These are phyloP conservation scores for Thymelicus acteon DNA, from an alignment of 2,888 invertebrate species.

Conservation along the genomic window DNA sequence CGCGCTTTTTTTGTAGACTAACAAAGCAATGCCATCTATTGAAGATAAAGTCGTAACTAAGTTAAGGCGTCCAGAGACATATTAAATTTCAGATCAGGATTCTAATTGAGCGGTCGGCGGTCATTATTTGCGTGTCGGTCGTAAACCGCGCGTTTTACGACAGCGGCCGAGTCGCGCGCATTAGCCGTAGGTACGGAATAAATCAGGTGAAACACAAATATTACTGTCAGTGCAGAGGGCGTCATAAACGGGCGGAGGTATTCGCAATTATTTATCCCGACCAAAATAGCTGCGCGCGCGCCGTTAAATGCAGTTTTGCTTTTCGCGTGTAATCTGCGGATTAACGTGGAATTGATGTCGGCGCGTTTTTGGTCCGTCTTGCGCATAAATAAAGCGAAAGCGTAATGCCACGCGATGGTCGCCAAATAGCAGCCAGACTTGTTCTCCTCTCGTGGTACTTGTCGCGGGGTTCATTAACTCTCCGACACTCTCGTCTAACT, in stretches of 20 bases:
- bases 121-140: conserved; percentile 50
- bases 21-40: too few relatives aligned
- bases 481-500: neutral
- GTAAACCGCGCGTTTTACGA: conserved; percentile 70
- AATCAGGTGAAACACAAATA: conserved; percentile 75
- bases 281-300: conserved; percentile 62
- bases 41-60: conserved; percentile 9
- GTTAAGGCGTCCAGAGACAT: conserved; percentile 40
- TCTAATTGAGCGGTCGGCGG: conserved; percentile 60
- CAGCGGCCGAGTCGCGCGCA: conserved; percentile 48
- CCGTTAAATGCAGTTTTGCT: conserved; percentile 72
- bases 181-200: conserved; percentile 59
- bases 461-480: conserved; percentile 58
- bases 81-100: conserved; percentile 45
- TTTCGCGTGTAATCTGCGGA: conserved; percentile 69
- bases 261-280: conserved; percentile 61
- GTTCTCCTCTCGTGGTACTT: conserved; percentile 62
- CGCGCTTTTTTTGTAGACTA: too few relatives aligned
- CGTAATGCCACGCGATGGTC: conserved; percentile 45
- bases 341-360: conserved; percentile 72
- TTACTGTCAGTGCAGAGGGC: conserved; percentile 65
- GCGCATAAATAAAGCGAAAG: conserved; percentile 63
- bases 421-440: conserved; percentile 56
- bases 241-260: conserved; percentile 68
- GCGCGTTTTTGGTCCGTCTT: conserved; percentile 62